A percentile compares a stretch with the other conserved stretches of the same genome.
Conservation (phyloP, 1,140 invertebrate genomes). For the Drosophila punjabiensis region DNA sequence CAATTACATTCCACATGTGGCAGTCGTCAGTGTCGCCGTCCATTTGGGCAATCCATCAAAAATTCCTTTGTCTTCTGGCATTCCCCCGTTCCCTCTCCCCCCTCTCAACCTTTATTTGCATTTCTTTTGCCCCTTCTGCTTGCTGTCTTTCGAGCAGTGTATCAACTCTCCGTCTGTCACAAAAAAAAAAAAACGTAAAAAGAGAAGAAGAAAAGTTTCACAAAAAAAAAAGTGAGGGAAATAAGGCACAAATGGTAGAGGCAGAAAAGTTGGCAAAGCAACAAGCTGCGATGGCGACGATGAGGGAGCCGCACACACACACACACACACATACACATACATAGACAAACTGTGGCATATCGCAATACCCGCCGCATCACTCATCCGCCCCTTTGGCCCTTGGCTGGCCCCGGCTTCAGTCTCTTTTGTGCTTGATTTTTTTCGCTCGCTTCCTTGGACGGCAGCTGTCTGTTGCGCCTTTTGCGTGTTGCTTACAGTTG, state of each 20-base stretch:
- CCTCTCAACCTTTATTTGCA: not conserved
- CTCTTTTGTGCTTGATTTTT: constrained; percentile 26
- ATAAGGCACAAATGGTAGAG: constrained; percentile 11
- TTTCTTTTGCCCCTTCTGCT: not conserved
- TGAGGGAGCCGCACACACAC: constrained; percentile 39
- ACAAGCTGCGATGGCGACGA: constrained; percentile 78
- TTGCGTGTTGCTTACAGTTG: constrained; percentile 76
- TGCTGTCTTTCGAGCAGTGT: constrained; percentile 25
- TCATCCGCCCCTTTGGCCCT: constrained; percentile 30
- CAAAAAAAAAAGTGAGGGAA: not conserved
- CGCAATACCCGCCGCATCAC: constrained; percentile 17
- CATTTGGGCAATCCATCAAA: constrained; percentile 54
- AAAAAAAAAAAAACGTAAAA: not conserved
- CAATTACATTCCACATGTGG: constrained; percentile 52
- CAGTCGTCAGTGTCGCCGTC: constrained; percentile 25
- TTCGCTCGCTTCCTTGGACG: constrained; percentile 15
- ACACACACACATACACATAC: constrained; percentile 2
- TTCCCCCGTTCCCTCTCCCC: too few species aligned
- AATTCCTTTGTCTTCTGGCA: constrained; percentile 44
- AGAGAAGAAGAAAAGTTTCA: not conserved
- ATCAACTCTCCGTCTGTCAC: constrained; percentile 41
- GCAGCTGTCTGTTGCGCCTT: constrained; percentile 75
- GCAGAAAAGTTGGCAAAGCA: constrained; percentile 76
- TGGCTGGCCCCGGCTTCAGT: constrained; percentile 12
- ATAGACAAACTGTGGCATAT: not conserved